phyloP scores from a whole-genome alignment of 2,797 vertebrate species.

The Tympanoctomys barrerae region DNA sequence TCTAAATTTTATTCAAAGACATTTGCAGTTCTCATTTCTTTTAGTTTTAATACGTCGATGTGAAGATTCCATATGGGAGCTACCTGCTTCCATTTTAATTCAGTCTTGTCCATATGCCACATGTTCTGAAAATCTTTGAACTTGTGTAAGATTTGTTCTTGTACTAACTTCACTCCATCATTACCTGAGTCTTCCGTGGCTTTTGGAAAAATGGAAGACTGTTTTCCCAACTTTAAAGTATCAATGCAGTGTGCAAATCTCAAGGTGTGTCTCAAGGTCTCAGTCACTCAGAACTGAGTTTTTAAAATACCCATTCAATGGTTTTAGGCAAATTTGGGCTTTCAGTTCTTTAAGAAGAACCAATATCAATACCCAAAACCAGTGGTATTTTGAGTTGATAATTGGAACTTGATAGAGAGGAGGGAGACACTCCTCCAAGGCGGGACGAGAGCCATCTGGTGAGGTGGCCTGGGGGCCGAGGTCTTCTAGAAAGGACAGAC shows the following conservation, averaged over 20 bases:
- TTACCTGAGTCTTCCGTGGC: not conserved
- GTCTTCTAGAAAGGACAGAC: not conserved
- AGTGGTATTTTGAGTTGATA: not conserved
- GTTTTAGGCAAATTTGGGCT: conserved; percentile 25
- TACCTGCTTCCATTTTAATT: not conserved
- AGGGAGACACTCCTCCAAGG: not conserved
- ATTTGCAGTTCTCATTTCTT: conserved; percentile 13
- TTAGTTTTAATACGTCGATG: not conserved
- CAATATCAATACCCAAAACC: not conserved
- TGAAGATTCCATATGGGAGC: not conserved
- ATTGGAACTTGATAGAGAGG: not conserved
- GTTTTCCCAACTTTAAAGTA: conserved; percentile 2
- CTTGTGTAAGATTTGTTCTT: not conserved
- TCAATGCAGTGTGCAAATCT: not conserved
- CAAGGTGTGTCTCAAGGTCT: not conserved
- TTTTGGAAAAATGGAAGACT: not conserved
- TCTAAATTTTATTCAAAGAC: conserved; percentile 27
- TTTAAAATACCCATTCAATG: conserved; percentile 12
- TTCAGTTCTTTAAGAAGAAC: conserved; percentile 19
- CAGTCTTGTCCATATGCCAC: not conserved
- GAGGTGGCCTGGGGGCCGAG: not conserved
- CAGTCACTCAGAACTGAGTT: conserved; percentile 7
- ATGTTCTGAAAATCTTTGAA: conserved; percentile 6
- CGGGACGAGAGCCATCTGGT: not conserved
- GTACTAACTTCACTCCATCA: not conserved